Percentiles rank a stretch among this genome's conserved stretches.
Conservation (phyloP, 2,797 vertebrate genomes). For the Cossypha polioptera region DNA sequence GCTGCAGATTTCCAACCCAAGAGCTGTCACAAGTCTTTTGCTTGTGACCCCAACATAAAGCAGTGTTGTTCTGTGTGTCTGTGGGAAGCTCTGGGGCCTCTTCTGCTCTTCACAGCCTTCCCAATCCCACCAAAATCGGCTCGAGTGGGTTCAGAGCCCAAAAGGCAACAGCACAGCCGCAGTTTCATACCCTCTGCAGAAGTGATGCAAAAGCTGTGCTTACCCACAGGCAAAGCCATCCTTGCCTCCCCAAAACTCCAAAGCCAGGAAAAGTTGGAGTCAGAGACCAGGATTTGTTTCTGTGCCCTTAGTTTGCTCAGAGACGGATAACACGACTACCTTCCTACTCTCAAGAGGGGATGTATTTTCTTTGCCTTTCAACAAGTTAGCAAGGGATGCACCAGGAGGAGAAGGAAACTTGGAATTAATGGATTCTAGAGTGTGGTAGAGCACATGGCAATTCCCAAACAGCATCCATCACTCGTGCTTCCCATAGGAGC, state of each 20-base stretch:
- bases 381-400: neutral
- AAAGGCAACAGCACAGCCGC: accelerated
- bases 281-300: neutral
- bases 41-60: neutral
- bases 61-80: accelerated
- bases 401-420: neutral
- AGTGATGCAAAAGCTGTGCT: neutral
- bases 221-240: neutral
- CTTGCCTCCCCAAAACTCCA: neutral
- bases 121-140: accelerated
- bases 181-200: neutral
- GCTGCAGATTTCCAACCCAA: neutral
- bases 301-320: neutral
- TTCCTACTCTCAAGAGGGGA: neutral
- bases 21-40: neutral
- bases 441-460: neutral
- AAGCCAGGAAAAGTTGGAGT: neutral
- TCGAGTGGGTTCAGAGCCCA: neutral
- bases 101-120: neutral
- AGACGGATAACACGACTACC: accelerated
- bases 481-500: neutral
- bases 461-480: neutral
- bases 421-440: neutral
- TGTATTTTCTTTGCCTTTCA: neutral
- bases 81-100: neutral